Conservation (phyloP, 1,140 invertebrate genomes). For the Heliconius congener region DNA sequence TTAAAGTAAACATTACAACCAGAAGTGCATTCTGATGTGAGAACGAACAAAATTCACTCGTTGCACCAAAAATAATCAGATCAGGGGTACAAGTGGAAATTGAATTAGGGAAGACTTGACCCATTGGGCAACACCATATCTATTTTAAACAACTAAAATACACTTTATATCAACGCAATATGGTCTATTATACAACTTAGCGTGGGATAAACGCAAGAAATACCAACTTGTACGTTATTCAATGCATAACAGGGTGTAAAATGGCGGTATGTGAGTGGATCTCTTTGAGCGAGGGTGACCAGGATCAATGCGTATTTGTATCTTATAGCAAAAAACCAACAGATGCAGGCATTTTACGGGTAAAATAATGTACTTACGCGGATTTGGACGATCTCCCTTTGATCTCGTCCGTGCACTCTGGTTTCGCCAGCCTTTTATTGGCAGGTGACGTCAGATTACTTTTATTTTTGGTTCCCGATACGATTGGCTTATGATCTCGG, state of each 20-base stretch:
- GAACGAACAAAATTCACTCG: constrained; percentile 51
- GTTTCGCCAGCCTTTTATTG: constrained; percentile 53
- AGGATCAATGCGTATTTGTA: constrained; percentile 75
- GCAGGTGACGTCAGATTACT: constrained; percentile 60
- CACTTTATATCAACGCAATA: constrained; percentile 15
- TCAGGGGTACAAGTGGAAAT: constrained; percentile 70
- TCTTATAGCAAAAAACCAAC: constrained; percentile 78
- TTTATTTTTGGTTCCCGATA: constrained; percentile 49
- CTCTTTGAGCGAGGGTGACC: constrained; percentile 55
- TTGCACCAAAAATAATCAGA: constrained; percentile 70
- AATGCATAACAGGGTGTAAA: constrained; percentile 33
- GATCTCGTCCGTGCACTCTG: constrained; percentile 62
- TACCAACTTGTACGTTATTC: constrained; percentile 21
- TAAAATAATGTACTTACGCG: constrained; percentile 77
- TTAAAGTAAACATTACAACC: not conserved
- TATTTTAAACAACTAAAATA: not conserved
- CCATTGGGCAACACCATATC: constrained; percentile 46
- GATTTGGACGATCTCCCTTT: constrained; percentile 70
- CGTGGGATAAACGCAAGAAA: not conserved
- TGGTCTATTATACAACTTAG: not conserved
- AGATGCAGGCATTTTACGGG: constrained; percentile 78
- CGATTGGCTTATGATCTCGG: constrained; percentile 57
- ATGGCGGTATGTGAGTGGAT: constrained; percentile 24
- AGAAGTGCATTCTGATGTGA: constrained; percentile 41
- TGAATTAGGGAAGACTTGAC: constrained; percentile 74